Base-by-base conservation (phyloP, 2,888 invertebrate genomes). In the Galeruca laticollis region DNA sequence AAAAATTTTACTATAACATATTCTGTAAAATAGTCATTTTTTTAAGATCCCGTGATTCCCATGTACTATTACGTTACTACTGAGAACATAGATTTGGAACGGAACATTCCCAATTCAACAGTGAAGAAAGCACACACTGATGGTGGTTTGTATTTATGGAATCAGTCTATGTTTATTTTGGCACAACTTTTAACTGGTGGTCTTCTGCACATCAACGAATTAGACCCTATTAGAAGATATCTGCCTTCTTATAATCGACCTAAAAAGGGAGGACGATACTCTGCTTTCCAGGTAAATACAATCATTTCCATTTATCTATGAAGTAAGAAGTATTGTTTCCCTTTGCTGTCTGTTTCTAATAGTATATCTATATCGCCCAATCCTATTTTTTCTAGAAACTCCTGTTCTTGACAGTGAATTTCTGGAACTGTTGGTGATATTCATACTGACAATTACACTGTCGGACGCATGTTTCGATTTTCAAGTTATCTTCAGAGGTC, bases 171-270 rank as follows among this genome's bases (percentile, higher is more conserved):
- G 87, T 98, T 97, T 86, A 91, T 99, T 72, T 93, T 99, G 78
- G 93, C 97, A 0, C 96, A 98, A 84, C 87, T 99, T 60, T 87
- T 99, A 71, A 97, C 96, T 1, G 94, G 93, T 33, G 94, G 95
- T 0, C 87, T 98, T 71, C 87, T 98, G 65, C 95, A 97, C 83
- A 93, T 97, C 40, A 97, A 96, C 82, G 99, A 99, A 86, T 86
- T 99, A 72, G 99, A 99, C 86, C 97, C 98, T 0, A 95, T 99
- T 76, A 89, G 98, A 59, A 90, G 99, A 37, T 97, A 98, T 86
- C 87, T 99, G 78, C 98, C 99, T 0, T 98, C 98, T 0, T 97
- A 97, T 84, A 98, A 97, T 84, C 88, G 99, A 57, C 99, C 99
- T 0, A 88, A 96, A 47, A 92, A 93, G 80, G 96, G 94, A 61